These are phyloP conservation scores for Dolichotis patagonum DNA, from an alignment of 2,113 vertebrate genomes.

Conservation along the genomic window DNA sequence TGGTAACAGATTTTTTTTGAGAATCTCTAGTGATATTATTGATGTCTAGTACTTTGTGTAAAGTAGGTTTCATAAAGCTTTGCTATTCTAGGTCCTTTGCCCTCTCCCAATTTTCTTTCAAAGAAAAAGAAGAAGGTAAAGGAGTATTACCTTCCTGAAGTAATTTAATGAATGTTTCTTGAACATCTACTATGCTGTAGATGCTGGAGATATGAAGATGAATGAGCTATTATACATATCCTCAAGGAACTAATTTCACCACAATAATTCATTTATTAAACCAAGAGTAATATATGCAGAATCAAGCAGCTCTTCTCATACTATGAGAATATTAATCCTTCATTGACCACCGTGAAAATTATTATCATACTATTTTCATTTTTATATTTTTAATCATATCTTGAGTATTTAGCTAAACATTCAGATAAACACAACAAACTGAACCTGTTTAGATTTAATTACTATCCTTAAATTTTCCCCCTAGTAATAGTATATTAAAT, in stretches of 20 bases:
- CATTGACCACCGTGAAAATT: slow-evolving; percentile 44
- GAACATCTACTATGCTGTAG: slow-evolving; percentile 24
- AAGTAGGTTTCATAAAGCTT: slow-evolving; percentile 32
- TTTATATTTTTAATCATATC: slow-evolving; percentile 33
- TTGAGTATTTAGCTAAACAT: slow-evolving; percentile 22
- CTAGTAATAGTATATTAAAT: slow-evolving; percentile 29
- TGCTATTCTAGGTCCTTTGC: not conserved
- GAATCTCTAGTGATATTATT: not conserved
- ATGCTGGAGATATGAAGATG: not conserved
- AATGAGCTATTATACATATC: not conserved
- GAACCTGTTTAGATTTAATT: slow-evolving; percentile 35
- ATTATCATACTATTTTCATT: slow-evolving; percentile 37
- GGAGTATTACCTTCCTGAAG: not conserved
- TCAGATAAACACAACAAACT: slow-evolving; percentile 5
- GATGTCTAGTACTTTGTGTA: not conserved
- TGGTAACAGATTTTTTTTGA: not conserved
- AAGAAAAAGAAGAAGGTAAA: slow-evolving; percentile 33
- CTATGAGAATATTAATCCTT: slow-evolving; percentile 43
- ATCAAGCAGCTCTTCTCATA: slow-evolving; percentile 42
- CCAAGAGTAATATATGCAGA: slow-evolving; percentile 26
- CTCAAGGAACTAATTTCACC: slow-evolving; percentile 55
- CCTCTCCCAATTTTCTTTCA: not conserved
- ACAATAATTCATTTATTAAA: slow-evolving; percentile 30
- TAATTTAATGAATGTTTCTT: slow-evolving; percentile 60
- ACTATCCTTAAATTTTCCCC: not conserved